These are phyloP conservation scores for Ganaspis brasiliensis DNA, from an alignment of 2,888 invertebrate genomes.

Conservation along the genomic window DNA sequence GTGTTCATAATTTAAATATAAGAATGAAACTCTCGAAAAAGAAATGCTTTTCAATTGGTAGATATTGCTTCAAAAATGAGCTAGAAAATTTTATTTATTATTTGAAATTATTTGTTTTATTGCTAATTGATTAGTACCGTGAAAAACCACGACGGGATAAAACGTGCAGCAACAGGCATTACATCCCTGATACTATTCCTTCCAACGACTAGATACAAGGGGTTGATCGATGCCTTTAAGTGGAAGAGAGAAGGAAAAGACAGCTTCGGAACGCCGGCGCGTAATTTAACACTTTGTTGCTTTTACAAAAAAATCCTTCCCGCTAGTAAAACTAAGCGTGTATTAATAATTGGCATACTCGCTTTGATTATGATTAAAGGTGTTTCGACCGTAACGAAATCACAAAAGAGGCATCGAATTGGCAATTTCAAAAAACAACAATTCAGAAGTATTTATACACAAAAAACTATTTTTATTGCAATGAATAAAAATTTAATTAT, in stretches of 20 bases:
- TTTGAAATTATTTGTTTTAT: neutral
- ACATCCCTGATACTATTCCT: constrained; percentile 67
- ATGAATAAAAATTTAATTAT: too few species aligned
- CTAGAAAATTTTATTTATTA: too few species aligned
- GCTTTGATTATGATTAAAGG: neutral
- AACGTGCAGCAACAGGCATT: constrained; percentile 56
- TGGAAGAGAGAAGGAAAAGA: constrained; percentile 61
- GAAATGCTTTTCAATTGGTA: too few species aligned
- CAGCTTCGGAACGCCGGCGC: constrained; percentile 69
- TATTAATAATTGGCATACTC: neutral
- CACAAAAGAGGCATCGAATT: neutral
- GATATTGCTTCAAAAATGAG: too few species aligned
- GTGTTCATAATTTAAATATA: too few species aligned
- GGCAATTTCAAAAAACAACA: neutral
- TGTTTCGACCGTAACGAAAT: neutral
- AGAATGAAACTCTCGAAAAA: too few species aligned
- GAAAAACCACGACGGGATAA: constrained; percentile 54
- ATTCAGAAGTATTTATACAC: too few species aligned
- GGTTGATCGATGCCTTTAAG: constrained; percentile 70
- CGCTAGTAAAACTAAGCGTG: neutral
- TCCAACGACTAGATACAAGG: constrained; percentile 59
- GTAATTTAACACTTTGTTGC: constrained; percentile 64
- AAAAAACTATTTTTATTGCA: too few species aligned
- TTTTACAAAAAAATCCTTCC: constrained; percentile 1
- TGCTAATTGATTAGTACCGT: neutral